These are phyloP conservation scores for Eupithecia exiguata DNA, from an alignment of 2,888 invertebrate genomes.

Conservation along the genomic window DNA sequence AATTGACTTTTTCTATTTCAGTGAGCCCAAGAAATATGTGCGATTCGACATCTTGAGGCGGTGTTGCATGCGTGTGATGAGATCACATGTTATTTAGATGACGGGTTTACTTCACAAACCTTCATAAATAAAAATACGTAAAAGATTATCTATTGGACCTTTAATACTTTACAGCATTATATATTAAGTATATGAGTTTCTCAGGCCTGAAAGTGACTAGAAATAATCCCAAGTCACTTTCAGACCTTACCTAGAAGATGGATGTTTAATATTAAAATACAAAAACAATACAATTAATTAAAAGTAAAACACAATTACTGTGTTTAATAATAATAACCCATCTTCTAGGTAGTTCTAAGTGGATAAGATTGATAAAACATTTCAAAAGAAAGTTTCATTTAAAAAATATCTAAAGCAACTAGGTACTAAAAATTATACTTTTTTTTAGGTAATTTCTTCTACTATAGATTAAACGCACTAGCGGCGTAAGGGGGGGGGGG, in stretches of 20 bases:
- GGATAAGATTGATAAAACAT: neutral
- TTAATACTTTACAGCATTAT: slow-evolving; percentile 2
- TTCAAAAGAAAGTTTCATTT: neutral
- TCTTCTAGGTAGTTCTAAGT: neutral
- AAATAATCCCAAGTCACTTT: too few species aligned
- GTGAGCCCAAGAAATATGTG: slow-evolving; percentile 48
- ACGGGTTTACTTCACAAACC: slow-evolving; percentile 41
- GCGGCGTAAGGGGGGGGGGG: too few species aligned
- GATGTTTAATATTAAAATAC: too few species aligned
- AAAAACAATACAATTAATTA: too few species aligned
- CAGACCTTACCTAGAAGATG: too few species aligned
- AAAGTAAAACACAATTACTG: neutral
- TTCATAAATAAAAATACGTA: slow-evolving; percentile 25
- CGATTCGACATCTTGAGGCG: slow-evolving; percentile 44
- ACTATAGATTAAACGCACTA: too few species aligned
- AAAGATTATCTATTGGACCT: slow-evolving; percentile 13
- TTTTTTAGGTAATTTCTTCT: too few species aligned
- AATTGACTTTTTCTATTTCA: slow-evolving; percentile 57
- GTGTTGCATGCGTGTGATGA: slow-evolving; percentile 49
- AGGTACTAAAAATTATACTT: neutral
- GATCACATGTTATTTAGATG: slow-evolving; percentile 46
- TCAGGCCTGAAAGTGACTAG: neutral
- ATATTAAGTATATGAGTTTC: neutral
- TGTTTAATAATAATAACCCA: neutral
- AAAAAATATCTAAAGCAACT: neutral